Base-by-base conservation (phyloP, 2,888 invertebrate genomes). In the Calameuta filiformis region DNA sequence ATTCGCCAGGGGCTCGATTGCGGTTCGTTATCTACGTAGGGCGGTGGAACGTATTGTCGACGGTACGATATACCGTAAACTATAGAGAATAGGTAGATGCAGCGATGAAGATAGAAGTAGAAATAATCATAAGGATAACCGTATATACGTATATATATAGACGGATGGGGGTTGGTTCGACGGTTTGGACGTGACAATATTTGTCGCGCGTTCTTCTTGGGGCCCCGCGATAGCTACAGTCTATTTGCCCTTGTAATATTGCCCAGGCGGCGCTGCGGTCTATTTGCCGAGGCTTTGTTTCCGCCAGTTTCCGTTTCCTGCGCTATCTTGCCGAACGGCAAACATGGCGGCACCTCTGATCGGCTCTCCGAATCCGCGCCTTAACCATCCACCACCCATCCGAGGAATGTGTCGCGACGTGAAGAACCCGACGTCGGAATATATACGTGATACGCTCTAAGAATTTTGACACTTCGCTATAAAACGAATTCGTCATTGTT, bases 251-350 rank as follows among this genome's bases (percentile, higher is more conserved):
- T 86, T 82, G 87, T 87, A 87, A 88, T 87, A 87, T 88, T 89
- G 87, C 83, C 85, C 84, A 84, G 85, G 85, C 83, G 83, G 84
- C 83, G 79, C 83, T 75, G 40, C 74, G 82, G 82, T 83, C 81
- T 90, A 85, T 91, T 91, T 91, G 87, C 87, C 86, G 84, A 87
- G 87, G 87, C 88, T 90, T 90, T 90, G 90, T 91, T 91, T 91
- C 90, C 90, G 89, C 83, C 89, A 89, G 89, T 91, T 91, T 91
- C 91, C 91, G 90, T 90, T 91, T 91, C 90, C 89, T 89, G 89
- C 85, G 84, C 84, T 85, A 85, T 88, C 86, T 83, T 81, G 81
- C 79, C 79, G 81, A 82, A 33, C 78, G 89, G 76, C 83, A 89
- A 91, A 91, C 88, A 89, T 85, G 87, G 90, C 91, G 91, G 91